A percentile compares a stretch with the other conserved stretches of the same genome.
Evolutionary conservation across 2,113 vertebrate genomes (phyloP).

Genomic region (Ctenomys sociabilis): DNA sequence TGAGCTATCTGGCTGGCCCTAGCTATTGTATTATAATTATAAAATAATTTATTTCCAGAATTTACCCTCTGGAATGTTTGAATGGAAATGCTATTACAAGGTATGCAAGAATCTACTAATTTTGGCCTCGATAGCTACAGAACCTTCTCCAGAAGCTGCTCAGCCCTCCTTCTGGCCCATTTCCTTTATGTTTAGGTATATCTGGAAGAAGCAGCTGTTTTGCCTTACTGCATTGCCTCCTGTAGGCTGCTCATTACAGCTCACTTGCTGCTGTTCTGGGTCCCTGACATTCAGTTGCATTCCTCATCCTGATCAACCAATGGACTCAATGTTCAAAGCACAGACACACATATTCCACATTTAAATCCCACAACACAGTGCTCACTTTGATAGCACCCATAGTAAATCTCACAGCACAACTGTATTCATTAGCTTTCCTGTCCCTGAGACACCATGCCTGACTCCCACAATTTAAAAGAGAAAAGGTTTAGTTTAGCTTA

Average conservation of each 20-base stretch:
- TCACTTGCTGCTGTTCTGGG: background rate
- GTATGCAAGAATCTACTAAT: background rate
- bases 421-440: background rate
- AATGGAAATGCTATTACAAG: background rate
- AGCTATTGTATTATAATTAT: slow-evolving; percentile 4
- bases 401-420: background rate
- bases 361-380: background rate
- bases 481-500: background rate
- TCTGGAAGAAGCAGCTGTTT: background rate
- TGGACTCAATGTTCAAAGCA: background rate
- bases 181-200: background rate
- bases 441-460: background rate
- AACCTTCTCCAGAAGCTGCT: background rate
- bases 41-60: slow-evolving; percentile 33
- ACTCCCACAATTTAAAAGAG: background rate
- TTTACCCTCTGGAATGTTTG: background rate
- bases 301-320: background rate
- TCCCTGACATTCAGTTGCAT: background rate
- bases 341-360: background rate
- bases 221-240: background rate
- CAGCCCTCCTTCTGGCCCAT: background rate
- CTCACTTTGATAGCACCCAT: background rate
- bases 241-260: background rate
- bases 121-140: background rate
- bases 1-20: background rate